These are phyloP conservation scores for Chondrilla cf. caribensis DNA, from an alignment of 37 sponge, comb jelly and placozoan genomes.

Conservation along the genomic window DNA sequence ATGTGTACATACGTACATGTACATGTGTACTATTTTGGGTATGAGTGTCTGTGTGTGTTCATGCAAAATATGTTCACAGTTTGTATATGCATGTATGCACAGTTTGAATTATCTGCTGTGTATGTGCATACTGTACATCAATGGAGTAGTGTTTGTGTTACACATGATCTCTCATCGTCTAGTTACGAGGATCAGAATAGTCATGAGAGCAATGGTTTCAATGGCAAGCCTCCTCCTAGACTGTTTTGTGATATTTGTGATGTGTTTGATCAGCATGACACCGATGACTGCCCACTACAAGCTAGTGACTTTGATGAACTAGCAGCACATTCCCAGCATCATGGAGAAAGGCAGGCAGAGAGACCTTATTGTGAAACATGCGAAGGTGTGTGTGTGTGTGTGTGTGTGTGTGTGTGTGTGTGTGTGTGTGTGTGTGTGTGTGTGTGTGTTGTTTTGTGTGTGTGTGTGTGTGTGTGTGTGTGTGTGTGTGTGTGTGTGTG, in stretches of 20 bases:
- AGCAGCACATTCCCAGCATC: neutral
- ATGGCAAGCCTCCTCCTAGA: constrained; percentile 64
- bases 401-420: neutral
- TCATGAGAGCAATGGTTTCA: neutral
- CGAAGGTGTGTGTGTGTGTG: constrained; percentile 9
- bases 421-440: neutral
- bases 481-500: neutral
- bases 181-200: constrained; percentile 3
- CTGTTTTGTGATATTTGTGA: constrained; percentile 98
- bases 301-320: constrained; percentile 20
- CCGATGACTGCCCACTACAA: constrained; percentile 85
- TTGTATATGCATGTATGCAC: neutral
- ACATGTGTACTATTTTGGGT: too few species aligned
- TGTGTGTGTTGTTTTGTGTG: neutral
- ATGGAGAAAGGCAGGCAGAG: neutral
- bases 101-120: neutral
- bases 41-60: neutral
- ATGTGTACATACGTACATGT: too few species aligned
- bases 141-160: neutral
- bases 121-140: neutral
- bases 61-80: neutral
- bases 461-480: neutral
- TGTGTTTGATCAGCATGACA: constrained; percentile 94
- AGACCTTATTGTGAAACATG: constrained; percentile 18
- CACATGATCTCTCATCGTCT: too few species aligned